phyloP scores from a whole-genome alignment of 2,888 invertebrate species.

The Gonocerus acuteangulatus region DNA sequence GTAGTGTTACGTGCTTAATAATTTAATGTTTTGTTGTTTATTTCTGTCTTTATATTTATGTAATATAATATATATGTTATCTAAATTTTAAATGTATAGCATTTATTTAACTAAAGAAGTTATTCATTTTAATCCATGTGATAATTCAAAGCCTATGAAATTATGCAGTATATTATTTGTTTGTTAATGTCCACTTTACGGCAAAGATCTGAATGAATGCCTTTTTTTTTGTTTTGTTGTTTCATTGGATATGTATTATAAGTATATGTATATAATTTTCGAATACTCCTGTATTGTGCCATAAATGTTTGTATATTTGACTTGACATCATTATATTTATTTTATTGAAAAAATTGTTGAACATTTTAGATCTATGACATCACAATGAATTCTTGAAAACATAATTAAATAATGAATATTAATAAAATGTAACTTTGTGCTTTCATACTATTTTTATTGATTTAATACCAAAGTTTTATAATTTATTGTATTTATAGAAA shows the following conservation, averaged over 20 bases:
- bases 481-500: constrained; percentile 12
- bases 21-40: too few species aligned
- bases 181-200: constrained; percentile 2
- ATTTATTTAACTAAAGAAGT: neutral
- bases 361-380: neutral
- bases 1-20: too few species aligned
- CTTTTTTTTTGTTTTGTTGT: neutral
- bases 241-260: neutral
- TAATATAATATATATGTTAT: too few species aligned
- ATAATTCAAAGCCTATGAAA: constrained; percentile 12
- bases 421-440: constrained; percentile 17
- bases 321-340: neutral
- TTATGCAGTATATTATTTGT: neutral
- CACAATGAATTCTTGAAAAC: constrained; percentile 1
- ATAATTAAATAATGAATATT: constrained; percentile 7
- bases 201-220: neutral
- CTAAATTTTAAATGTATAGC: too few species aligned
- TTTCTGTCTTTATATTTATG: too few species aligned
- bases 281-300: constrained; percentile 6
- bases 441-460: constrained; percentile 18
- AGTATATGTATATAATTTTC: neutral
- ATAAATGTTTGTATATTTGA: constrained; percentile 6
- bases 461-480: constrained; percentile 16
- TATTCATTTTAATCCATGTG: constrained; percentile 16
- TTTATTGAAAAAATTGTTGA: constrained; percentile 8